Base-by-base conservation (phyloP, 2,797 vertebrate species). In the Emys orbicularis region DNA sequence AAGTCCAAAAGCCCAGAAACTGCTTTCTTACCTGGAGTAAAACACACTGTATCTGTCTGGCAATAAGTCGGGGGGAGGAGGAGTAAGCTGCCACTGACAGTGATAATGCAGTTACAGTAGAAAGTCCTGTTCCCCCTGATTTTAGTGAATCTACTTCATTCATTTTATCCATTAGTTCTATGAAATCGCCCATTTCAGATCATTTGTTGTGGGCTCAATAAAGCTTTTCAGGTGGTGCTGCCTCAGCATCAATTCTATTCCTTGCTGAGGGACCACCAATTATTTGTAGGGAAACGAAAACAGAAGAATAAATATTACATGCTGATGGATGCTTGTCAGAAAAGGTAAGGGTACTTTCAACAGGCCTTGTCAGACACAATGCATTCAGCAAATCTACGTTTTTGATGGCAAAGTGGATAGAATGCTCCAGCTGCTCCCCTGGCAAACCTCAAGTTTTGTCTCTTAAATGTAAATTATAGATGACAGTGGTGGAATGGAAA, bases 391-490 rank as follows among this genome's bases (percentile, higher is more conserved):
- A 93, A 97, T 97, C 97, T 97, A 96, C 94, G 94, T 97, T 98
- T 98, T 97, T 97, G 87, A 86, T 95, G 88, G 97, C 92, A 97
- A 98, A 98, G 92, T 92, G 95, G 97, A 96, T 95, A 96, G 94
- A 98, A 93, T 12, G 65, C 95, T 98, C 97, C 98, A 98, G 97
- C 97, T 98, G 98, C 97, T 98, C 92, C 92, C 90, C 96, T 98
- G 97, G 97, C 96, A 98, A 98, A 96, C 96, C 90, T 98, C 83
- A 96, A 98, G 94, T 96, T 98, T 98, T 98, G 95, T 97, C 97
- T 97, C 86, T 89, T 98, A 98, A 97, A 98, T 98, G 98, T 98
- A 98, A 98, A 98, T 98, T 97, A 98, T 97, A 97, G 94, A 98
- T 98, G 97, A 98, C 96, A 97, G 96, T 97, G 96, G 95, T 96